A percentile compares a stretch with the other conserved stretches of the same genome.
phyloP scores from a whole-genome alignment of 2,113 vertebrate species.

The Calcarius ornatus region DNA sequence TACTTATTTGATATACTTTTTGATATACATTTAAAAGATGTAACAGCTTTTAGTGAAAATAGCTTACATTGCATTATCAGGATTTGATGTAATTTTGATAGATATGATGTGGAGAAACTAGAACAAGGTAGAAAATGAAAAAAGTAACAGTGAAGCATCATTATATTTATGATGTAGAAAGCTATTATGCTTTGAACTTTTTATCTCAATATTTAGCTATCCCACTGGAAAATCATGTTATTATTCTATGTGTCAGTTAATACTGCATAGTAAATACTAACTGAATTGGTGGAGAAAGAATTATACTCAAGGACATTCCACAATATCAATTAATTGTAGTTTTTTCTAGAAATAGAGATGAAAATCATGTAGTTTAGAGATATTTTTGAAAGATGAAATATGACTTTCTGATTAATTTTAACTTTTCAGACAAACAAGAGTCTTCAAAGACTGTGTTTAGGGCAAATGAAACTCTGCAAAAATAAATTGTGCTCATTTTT shows the following conservation, averaged over 20 bases:
- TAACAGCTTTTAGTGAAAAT: neutral
- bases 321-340: neutral
- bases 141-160: neutral
- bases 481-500: neutral
- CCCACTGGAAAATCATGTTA: neutral
- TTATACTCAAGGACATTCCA: neutral
- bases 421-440: neutral
- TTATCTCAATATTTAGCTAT: neutral
- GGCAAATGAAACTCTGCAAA: neutral
- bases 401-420: neutral
- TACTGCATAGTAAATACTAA: neutral
- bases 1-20: neutral
- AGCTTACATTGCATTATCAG: neutral
- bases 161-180: neutral
- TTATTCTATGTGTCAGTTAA: neutral
- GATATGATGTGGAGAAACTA: neutral
- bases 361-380: neutral
- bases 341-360: neutral
- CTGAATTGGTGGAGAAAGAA: neutral
- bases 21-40: too few relatives aligned
- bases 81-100: neutral
- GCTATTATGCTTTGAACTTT: neutral
- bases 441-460: neutral
- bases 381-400: neutral
- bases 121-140: neutral